Percentiles rank a stretch among this genome's conserved stretches.
phyloP scores from a whole-genome alignment of 1,140 invertebrate genomes.

The Heliconius himera region DNA sequence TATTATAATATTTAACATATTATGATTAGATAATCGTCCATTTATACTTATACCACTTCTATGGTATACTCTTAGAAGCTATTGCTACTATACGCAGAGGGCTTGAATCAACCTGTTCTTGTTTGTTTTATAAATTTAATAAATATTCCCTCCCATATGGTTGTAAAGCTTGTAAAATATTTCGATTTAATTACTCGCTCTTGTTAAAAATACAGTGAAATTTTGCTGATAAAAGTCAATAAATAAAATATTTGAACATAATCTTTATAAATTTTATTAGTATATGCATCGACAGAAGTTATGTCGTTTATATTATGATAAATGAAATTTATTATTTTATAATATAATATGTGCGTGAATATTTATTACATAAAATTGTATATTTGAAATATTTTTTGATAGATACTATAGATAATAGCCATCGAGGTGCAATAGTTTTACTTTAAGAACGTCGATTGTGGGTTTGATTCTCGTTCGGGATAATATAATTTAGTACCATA shows the following conservation, averaged over 20 bases:
- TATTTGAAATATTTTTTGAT: too few species aligned
- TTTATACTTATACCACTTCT: neutral
- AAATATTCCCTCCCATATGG: constrained; percentile 19
- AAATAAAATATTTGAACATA: neutral
- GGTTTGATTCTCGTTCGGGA: too few species aligned
- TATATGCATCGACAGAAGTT: neutral
- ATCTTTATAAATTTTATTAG: neutral
- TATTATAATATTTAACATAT: too few species aligned
- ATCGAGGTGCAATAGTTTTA: too few species aligned
- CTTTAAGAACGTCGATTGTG: too few species aligned
- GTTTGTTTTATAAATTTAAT: constrained; percentile 38
- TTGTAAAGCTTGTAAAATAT: constrained; percentile 28
- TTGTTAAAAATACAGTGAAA: constrained; percentile 11
- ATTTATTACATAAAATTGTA: too few species aligned
- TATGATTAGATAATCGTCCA: too few species aligned
- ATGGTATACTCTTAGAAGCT: neutral
- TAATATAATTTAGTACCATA: too few species aligned
- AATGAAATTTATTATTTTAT: too few species aligned
- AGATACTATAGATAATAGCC: too few species aligned
- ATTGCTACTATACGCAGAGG: constrained; percentile 3
- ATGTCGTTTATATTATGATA: too few species aligned
- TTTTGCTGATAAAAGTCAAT: neutral
- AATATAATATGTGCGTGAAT: too few species aligned
- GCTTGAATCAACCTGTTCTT: constrained; percentile 16
- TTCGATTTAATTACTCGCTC: constrained; percentile 32